These are phyloP conservation scores for Zonotrichia leucophrys DNA, from an alignment of 2,113 vertebrate species.

Conservation along the genomic window DNA sequence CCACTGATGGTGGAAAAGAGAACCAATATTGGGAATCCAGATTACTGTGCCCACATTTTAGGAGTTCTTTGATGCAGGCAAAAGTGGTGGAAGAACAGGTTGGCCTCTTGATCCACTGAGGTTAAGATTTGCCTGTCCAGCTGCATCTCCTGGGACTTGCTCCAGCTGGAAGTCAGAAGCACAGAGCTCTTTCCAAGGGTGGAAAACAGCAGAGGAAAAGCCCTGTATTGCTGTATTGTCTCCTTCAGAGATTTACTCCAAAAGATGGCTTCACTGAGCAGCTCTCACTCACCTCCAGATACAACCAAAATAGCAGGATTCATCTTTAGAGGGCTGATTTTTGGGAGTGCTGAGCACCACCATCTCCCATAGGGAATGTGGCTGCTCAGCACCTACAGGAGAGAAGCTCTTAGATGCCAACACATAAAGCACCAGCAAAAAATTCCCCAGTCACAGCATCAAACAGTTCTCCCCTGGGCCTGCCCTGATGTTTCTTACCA, in stretches of 20 bases:
- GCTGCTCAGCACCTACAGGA: neutral
- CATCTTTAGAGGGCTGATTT: neutral
- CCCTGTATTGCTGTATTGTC: accelerated
- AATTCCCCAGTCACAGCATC: neutral
- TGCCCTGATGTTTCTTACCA: neutral
- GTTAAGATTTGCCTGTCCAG: neutral
- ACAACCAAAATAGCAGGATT: neutral
- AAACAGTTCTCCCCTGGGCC: neutral
- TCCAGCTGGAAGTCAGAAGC: neutral
- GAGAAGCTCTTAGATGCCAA: neutral
- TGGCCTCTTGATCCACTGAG: neutral
- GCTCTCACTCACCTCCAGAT: neutral
- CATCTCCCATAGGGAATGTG: neutral
- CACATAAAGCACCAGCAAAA: neutral
- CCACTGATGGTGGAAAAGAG: accelerated
- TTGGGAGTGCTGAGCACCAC: neutral
- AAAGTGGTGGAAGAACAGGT: neutral
- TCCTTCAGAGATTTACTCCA: neutral
- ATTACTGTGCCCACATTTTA: neutral
- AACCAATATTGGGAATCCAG: neutral
- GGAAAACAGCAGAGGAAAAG: neutral
- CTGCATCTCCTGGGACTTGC: neutral
- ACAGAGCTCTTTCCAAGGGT: neutral
- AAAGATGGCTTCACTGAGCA: neutral
- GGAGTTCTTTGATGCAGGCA: neutral